Evolutionary conservation across 1,140 invertebrate species (phyloP), one percentile per base, ranked within the genome.

Genomic region (Oreohelix idahoensis): DNA sequence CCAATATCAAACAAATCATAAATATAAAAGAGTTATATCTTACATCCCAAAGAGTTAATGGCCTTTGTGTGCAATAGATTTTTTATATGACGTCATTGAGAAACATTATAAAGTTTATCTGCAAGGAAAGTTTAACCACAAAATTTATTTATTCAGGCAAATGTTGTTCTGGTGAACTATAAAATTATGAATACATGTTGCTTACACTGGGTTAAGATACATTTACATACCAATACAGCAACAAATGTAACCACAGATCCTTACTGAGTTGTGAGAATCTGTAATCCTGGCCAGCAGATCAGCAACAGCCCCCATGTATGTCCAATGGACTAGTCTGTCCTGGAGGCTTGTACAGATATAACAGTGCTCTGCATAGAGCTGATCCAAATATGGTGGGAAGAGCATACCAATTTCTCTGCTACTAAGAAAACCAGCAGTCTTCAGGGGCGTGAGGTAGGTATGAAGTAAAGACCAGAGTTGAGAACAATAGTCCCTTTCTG

Each of bases 361-460:
- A 81, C 92, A 92, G 86, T 93, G 93, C 77, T 93, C 89, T 81
- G 92, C 90, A 83, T 93, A 92, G 49, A 93, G 86, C 58, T 89
- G 86, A 70, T 89, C 88, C 39, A 93, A 87, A 83, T 92, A 92
- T 49, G 89, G 85, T 13, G 93, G 92, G 84, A 93, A 93, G 53
- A 88, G 81, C 32, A 84, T 88, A 86, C 87, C 88, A 42, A 90
- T 85, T 70, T 92, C 92, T 70, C 88, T 88, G n/a, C 79, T 63
- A 4, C 87, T 86, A 32, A 93, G 86, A 45, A 92, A 87, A 11
- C 89, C 90, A 15, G 84, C 86, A 39, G 86, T 88, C 78, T 90
- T 89, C 15, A 93, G 85, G 1, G 92, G 91, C 32, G 89, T 86
- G 4, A 90, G 89, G 84, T 92, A 93, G 8, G 86, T 89, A 77